Evolutionary conservation across 2,888 invertebrate species (phyloP), one percentile per base, ranked within the genome.

Genomic region (Zygothrica quintamaculata): DNA sequence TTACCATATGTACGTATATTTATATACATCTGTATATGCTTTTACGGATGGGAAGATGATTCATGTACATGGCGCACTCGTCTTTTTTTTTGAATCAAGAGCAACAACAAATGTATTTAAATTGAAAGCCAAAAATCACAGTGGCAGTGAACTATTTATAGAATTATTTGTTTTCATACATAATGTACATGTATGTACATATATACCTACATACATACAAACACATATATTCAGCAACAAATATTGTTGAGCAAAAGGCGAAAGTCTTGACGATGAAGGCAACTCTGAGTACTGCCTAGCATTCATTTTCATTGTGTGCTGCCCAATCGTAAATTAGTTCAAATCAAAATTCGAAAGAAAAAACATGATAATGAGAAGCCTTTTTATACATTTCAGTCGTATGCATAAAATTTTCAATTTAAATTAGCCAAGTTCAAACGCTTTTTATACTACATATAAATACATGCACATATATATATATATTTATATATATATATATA

Each of bases 91-190:
- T 42, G 58, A 64, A 66, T 67, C 74, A 77, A 77, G 60, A 74
- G 43, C 73, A 66, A 66, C 59, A 65, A 61, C 40, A 61, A 60
- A 60, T 64, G 69, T 60, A 65, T 86, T 77, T 64, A 62, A 80
- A 86, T 82, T 77, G 87, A 87, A 85, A 85, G 72, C 72, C 76
- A 60, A 72, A 70, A 73, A 74, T 77, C 71, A 76, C 86, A 78
- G 87, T 90, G 90, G 87, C 90, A 89, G 89, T 90, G 90, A 90
- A 88, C 89, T 89, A 89, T 76, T 77, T 74, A 74, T 88, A 88
- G 89, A 87, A 86, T 82, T 87, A 78, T 87, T 82, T 87, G 76
- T 88, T 77, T 88, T 88, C 82, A 70, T 84, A 84, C 72, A 85
- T 61, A 51, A 26, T 29, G 29, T 13, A 48, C 29, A 29, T n/a